phyloP scores from a whole-genome alignment of 2,113 vertebrate genomes.

The Sporophila hypoxantha region DNA sequence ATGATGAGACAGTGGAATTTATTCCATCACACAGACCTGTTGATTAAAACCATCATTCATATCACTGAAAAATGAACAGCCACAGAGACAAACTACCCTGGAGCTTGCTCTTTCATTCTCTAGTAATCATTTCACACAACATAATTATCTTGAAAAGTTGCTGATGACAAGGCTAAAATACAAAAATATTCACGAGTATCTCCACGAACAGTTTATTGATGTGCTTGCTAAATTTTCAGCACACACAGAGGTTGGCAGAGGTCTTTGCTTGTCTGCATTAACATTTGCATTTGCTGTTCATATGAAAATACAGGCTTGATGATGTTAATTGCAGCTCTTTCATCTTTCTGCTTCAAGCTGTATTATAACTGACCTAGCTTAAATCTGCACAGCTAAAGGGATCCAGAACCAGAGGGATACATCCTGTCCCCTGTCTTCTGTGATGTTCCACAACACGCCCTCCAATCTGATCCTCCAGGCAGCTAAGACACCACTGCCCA shows the following conservation, averaged over 20 bases:
- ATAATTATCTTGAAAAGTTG: conserved; percentile 47
- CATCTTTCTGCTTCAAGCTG: conserved; percentile 8
- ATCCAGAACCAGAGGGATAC: background rate
- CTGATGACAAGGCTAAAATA: conserved; percentile 45
- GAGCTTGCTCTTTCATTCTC: conserved; percentile 31
- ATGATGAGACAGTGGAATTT: conserved; percentile 9
- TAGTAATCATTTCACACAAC: conserved; percentile 33
- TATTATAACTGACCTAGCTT: conserved; percentile 11
- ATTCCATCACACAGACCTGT: background rate
- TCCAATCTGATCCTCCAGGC: background rate
- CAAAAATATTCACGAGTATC: conserved; percentile 9
- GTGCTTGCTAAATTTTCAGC: conserved; percentile 24
- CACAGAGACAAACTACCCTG: conserved; percentile 19
- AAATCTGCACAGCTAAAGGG: background rate
- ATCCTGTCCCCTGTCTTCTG: background rate
- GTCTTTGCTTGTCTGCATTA: conserved; percentile 7
- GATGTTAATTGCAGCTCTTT: conserved; percentile 39
- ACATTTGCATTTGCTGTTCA: conserved; percentile 15
- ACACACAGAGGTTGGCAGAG: background rate
- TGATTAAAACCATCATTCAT: conserved; percentile 45
- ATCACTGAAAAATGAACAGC: conserved; percentile 23
- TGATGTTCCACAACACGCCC: background rate
- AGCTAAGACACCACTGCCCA: background rate
- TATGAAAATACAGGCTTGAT: conserved; percentile 1
- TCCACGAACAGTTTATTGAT: background rate